Base-by-base conservation (phyloP, 92 coral and sea anemone genomes). In the Parazoanthus swiftii region DNA sequence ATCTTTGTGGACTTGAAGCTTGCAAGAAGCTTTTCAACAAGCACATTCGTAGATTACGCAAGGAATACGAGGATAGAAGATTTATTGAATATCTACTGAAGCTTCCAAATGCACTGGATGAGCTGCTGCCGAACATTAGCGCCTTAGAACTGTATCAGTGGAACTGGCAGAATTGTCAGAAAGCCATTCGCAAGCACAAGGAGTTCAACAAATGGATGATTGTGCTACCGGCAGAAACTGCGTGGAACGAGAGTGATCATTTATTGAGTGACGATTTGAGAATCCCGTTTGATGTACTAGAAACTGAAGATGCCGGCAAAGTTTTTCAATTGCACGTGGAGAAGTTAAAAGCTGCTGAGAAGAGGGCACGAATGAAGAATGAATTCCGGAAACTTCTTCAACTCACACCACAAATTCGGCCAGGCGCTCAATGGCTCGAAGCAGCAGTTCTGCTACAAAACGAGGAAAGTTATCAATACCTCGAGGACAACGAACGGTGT, bases 191-290 rank as follows among this genome's bases (percentile, higher is more conserved):
- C 46, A 91, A 93, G 51, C 98, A 94, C 91, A 93, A 92, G 23
- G 95, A 95, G 76, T 95, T 97, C 59, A 59, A 84, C 70, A 93
- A 90, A 48, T 95, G 98, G 99, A 91, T 97, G 92, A 89, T 92
- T 23, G 90, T 91, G 71, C 88, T 93, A 35, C 96, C 94, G 3
- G 92, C 93, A 38, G 95, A 93, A 26, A 93, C 95, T 29, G 79
- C 91, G 1, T 97, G 99, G 99, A 93, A 97, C 80, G 99, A 97
- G 74, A 97, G 99, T 76, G 99, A 97, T 80, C 95, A 97, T 80
- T 86, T 97, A 72, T 67, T 94, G 33, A 92, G 91, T 58, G 94
- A 92, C 43, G 95, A 95, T 89, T 84, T 89, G 65, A 93, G 96
- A 68, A 92, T 97, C 59, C 99, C 99, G 3, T 91, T 91, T 68